phyloP scores from a whole-genome alignment of 30 jellyfish, hydroid and myxozoan genomes.

The Haliclystus octoradiatus region DNA sequence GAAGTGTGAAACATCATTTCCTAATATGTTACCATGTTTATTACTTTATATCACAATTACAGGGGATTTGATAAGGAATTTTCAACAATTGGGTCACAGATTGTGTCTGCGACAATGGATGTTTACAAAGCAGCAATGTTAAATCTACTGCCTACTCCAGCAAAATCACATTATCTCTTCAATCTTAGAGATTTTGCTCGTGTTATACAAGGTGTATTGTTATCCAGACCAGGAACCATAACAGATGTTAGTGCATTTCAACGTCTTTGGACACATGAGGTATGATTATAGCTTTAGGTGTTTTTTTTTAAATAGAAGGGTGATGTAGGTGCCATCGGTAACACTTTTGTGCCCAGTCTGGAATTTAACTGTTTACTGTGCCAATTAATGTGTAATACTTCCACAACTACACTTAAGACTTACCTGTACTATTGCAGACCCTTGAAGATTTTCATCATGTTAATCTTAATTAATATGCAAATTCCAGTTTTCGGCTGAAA shows the following conservation, averaged over 20 bases:
- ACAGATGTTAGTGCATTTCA: conserved; percentile 49
- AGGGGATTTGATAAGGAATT: conserved; percentile 69
- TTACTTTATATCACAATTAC: conserved; percentile 1
- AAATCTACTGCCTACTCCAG: conserved; percentile 96
- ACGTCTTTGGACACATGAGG: conserved; percentile 98
- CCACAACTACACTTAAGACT: too few relatives aligned
- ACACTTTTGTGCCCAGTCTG: too few relatives aligned
- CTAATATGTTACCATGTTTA: too few relatives aligned
- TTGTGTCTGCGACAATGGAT: conserved; percentile 89
- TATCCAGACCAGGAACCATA: conserved; percentile 68
- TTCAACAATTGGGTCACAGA: conserved; percentile 44
- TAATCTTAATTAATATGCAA: too few relatives aligned
- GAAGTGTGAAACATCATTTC: not conserved
- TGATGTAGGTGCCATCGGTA: too few relatives aligned
- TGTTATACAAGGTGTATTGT: conserved; percentile 77
- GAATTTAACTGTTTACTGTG: too few relatives aligned
- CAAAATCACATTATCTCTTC: conserved; percentile 93
- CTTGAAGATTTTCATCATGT: too few relatives aligned
- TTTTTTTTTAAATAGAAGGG: too few relatives aligned
- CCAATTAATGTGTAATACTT: too few relatives aligned
- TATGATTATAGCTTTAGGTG: conserved; percentile 3
- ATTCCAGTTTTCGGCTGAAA: too few relatives aligned
- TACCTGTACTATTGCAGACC: too few relatives aligned
- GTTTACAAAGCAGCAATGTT: conserved; percentile 72
- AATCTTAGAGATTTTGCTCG: conserved; percentile 94